Evolutionary conservation across 2,113 vertebrate genomes (phyloP).

Genomic region (Poeciliopsis occidentalis): DNA sequence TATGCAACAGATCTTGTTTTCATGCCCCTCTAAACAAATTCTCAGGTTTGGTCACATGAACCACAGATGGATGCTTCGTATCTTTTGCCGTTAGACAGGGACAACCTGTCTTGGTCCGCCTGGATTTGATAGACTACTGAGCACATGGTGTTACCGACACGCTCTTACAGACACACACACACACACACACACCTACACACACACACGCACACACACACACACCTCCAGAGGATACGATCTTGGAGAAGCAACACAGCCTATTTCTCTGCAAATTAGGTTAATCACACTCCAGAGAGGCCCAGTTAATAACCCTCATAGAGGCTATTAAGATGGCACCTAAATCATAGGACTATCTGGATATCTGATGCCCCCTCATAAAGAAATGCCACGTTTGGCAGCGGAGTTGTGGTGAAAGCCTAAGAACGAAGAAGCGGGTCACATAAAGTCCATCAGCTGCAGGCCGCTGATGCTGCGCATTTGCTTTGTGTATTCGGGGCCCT

Average conservation of each 20-base stretch:
- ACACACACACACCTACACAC: no score
- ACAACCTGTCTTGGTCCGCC: conserved; percentile 58
- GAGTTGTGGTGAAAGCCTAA: conserved; percentile 17
- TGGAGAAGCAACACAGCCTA: conserved; percentile 71
- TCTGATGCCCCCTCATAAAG: conserved; percentile 48
- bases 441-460: conserved; percentile 4
- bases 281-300: conserved; percentile 73
- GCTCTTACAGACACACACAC: conserved; percentile 7
- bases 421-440: conserved; percentile 3
- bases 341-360: conserved; percentile 63
- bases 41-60: conserved; percentile 20
- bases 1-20: background rate
- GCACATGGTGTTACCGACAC: conserved; percentile 50
- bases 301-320: conserved; percentile 74
- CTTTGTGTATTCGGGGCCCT: conserved; percentile 11
- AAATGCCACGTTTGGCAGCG: conserved; percentile 14
- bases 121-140: conserved; percentile 61
- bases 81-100: conserved; percentile 38
- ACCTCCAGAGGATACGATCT: conserved; percentile 63
- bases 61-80: conserved; percentile 14
- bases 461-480: conserved; percentile 5
- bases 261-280: conserved; percentile 77
- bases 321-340: conserved; percentile 68
- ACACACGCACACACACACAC: conserved; percentile 7
- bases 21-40: background rate